phyloP scores from a whole-genome alignment of 2,797 vertebrate genomes.

The Arctocebus calabarensis region DNA sequence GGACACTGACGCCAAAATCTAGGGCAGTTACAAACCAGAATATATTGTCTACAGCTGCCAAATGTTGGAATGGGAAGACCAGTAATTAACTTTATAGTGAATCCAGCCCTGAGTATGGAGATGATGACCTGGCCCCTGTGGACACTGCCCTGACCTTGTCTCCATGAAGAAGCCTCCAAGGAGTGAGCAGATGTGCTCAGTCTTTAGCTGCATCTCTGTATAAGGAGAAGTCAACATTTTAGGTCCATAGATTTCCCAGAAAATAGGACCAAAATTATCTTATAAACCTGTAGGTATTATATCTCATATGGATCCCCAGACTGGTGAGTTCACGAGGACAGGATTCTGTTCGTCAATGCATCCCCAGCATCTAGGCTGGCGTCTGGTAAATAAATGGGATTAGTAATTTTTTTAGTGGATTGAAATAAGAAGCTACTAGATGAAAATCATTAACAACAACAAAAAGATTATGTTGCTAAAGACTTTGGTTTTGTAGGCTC shows the following conservation, averaged over 20 bases:
- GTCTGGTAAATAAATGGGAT: not conserved
- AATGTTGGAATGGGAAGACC: not conserved
- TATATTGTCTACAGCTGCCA: not conserved
- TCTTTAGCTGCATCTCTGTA: not conserved
- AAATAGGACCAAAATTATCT: not conserved
- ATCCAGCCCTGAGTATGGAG: not conserved
- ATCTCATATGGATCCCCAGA: not conserved
- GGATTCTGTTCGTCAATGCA: not conserved
- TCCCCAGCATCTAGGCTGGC: not conserved
- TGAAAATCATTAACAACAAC: not conserved
- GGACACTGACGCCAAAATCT: not conserved
- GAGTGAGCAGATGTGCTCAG: not conserved
- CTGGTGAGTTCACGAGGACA: conserved; percentile 33
- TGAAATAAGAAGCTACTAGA: conserved; percentile 5
- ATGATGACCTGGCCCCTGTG: not conserved
- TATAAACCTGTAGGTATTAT: not conserved
- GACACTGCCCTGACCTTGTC: not conserved
- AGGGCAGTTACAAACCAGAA: not conserved
- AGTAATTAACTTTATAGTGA: not conserved
- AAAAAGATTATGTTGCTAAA: not conserved
- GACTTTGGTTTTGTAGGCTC: not conserved
- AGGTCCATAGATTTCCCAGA: not conserved
- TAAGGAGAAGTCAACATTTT: not conserved
- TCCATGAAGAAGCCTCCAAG: not conserved
- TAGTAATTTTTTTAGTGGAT: not conserved